These are phyloP conservation scores for Nycteola revayana DNA, from an alignment of 2,888 invertebrate genomes.

Conservation along the genomic window DNA sequence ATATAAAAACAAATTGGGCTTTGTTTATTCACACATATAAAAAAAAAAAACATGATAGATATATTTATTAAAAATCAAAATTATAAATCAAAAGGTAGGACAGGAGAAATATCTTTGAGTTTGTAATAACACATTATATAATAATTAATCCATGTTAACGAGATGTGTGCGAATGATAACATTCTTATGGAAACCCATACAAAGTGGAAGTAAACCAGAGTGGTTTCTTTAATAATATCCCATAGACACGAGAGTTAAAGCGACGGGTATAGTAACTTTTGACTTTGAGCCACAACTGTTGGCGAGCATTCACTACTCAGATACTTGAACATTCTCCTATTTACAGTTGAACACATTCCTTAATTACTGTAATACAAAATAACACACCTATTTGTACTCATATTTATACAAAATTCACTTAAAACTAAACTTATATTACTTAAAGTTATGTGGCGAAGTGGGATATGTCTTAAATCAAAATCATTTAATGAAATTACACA, in stretches of 20 bases:
- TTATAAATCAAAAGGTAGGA: too few species aligned
- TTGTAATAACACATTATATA: too few species aligned
- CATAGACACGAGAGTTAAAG: neutral
- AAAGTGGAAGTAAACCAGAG: too few species aligned
- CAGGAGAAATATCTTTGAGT: too few species aligned
- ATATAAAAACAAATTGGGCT: too few species aligned
- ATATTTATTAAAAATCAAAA: too few species aligned
- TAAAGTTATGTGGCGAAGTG: slow-evolving; percentile 65
- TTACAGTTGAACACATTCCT: slow-evolving; percentile 34
- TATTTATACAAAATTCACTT: slow-evolving; percentile 40
- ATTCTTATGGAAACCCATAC: too few species aligned
- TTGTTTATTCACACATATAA: too few species aligned
- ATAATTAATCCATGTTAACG: too few species aligned
- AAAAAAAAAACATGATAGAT: too few species aligned
- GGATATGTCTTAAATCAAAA: slow-evolving; percentile 65
- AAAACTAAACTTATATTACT: slow-evolving; percentile 27
- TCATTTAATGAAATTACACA: slow-evolving; percentile 39
- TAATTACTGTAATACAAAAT: slow-evolving; percentile 35
- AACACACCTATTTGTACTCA: slow-evolving; percentile 42
- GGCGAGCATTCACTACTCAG: slow-evolving; percentile 9
- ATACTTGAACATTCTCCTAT: slow-evolving; percentile 21
- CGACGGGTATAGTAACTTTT: slow-evolving; percentile 5
- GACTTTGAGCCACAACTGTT: slow-evolving; percentile 17
- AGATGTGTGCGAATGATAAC: too few species aligned
- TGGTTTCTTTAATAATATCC: too few species aligned